These are phyloP conservation scores for Cheilosia vernalis DNA, from an alignment of 2,888 invertebrate species.

Conservation along the genomic window DNA sequence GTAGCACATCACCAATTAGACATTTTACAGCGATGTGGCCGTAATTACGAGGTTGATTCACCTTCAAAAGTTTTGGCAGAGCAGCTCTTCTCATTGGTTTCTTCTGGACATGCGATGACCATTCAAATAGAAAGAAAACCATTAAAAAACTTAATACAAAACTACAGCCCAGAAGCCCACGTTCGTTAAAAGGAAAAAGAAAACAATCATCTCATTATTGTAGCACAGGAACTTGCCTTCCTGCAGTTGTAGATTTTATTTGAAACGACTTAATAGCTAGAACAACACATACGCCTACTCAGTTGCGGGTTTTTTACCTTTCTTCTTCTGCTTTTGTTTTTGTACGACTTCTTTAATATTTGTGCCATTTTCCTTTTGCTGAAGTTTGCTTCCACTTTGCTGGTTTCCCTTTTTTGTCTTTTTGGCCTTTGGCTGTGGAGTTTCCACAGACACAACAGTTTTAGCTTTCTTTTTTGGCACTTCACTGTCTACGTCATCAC, in stretches of 20 bases:
- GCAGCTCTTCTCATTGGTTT: too few relatives aligned
- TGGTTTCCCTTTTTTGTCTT: not conserved
- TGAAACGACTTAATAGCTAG: conserved; percentile 27
- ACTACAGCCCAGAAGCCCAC: not conserved
- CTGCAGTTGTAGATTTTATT: conserved; percentile 11
- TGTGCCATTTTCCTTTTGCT: conserved; percentile 10
- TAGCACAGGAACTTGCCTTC: conserved; percentile 2
- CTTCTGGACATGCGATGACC: too few relatives aligned
- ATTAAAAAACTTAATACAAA: not conserved
- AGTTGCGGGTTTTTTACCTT: not conserved
- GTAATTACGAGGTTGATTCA: too few relatives aligned
- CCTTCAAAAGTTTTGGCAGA: too few relatives aligned
- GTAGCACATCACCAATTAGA: too few relatives aligned
- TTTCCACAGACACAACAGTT: not conserved
- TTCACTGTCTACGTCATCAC: not conserved
- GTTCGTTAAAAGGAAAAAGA: not conserved
- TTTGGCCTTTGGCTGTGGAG: not conserved
- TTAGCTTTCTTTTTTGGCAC: conserved; percentile 20
- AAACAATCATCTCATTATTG: not conserved
- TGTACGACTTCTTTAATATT: not conserved
- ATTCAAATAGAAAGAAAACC: too few relatives aligned
- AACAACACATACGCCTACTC: conserved; percentile 7
- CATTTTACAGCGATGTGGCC: too few relatives aligned
- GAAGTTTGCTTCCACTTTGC: not conserved
- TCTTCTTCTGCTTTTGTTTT: conserved; percentile 14